Evolutionary conservation across 2,797 vertebrate species (phyloP), one percentile per base, ranked within the genome.

Genomic region (Hydrolagus colliei): DNA sequence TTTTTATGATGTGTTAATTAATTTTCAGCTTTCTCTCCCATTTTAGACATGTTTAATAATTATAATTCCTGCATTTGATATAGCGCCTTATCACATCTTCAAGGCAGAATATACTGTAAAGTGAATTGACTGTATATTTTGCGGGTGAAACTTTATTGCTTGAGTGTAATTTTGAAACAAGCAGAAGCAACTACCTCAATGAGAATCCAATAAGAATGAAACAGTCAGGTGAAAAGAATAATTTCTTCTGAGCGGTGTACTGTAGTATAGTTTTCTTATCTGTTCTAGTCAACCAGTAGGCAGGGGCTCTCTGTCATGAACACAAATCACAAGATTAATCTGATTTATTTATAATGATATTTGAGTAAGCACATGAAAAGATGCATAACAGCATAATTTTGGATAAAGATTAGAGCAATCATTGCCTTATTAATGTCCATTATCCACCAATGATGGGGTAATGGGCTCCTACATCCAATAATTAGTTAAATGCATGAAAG

Each of bases 311-410:
- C 68, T 82, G 79, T 82, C 32, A 11, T 82, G 32, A 4, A 35
- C 78, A 41, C 16, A 16, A 82, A 41, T 68, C 79, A 82, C 14
- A 9, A 68, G 16, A n/a, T 68, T 82, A 68, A 82, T 68, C 32
- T 35, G 35, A 78, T 52, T 78, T 35, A 78, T 52, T 52, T 59
- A 18, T 41, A 78, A 78, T 78, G 76, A 72, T 1, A 14, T 63
- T 18, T 14, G 9, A 77, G 63, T 77, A 14, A 10, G 10, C 77
- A 52, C 22, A 22, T 59, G 27, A 77, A 77, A 77, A 16, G 41
- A 35, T 78, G 62, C 22, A 76, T 78, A 86, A 86, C 73, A 68
- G 71, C 75, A 76, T 86, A 20, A 86, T 68, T 77, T 62, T 86
- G 63, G 52, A 86, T 65, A 32, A 11, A 62, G 72, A 74, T 72